Conservation (phyloP, 2,888 invertebrate species). For the Aleiodes testaceus region DNA sequence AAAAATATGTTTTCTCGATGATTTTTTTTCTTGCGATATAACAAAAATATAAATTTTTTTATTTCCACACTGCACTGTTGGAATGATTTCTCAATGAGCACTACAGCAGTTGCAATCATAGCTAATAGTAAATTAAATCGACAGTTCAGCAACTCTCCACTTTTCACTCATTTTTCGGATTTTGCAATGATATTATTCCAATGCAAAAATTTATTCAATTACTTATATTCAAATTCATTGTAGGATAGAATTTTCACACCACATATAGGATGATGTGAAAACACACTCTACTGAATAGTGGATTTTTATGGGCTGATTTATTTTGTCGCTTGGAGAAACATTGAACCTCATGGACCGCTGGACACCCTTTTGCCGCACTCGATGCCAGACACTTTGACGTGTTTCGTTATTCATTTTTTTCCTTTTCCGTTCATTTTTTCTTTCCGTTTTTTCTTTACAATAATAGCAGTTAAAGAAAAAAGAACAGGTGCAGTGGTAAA, state of each 20-base stretch:
- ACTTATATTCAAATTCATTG: background rate
- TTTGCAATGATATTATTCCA: background rate
- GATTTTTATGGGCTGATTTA: background rate
- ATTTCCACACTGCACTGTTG: background rate
- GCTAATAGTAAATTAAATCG: slow-evolving; percentile 20
- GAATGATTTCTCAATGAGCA: slow-evolving; percentile 6
- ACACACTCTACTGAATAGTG: background rate
- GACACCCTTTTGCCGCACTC: slow-evolving; percentile 9
- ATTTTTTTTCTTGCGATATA: too few relatives aligned
- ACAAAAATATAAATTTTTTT: too few relatives aligned
- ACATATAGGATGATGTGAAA: too few relatives aligned
- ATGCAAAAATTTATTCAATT: slow-evolving; percentile 1
- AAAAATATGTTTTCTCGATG: too few relatives aligned
- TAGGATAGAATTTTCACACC: slow-evolving; percentile 13
- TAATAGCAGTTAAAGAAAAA: too few relatives aligned
- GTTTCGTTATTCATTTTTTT: background rate
- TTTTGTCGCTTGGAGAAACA: slow-evolving; percentile 9
- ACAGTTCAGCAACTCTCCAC: background rate
- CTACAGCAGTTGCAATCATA: background rate
- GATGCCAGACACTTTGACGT: slow-evolving; percentile 6
- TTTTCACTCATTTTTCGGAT: too few relatives aligned
- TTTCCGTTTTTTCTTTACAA: too few relatives aligned
- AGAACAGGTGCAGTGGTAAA: too few relatives aligned
- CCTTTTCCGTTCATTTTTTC: background rate
- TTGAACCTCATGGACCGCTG: slow-evolving; percentile 21